These are phyloP conservation scores for Stenoptilia bipunctidactyla DNA, from an alignment of 2,888 invertebrate genomes.

Conservation along the genomic window DNA sequence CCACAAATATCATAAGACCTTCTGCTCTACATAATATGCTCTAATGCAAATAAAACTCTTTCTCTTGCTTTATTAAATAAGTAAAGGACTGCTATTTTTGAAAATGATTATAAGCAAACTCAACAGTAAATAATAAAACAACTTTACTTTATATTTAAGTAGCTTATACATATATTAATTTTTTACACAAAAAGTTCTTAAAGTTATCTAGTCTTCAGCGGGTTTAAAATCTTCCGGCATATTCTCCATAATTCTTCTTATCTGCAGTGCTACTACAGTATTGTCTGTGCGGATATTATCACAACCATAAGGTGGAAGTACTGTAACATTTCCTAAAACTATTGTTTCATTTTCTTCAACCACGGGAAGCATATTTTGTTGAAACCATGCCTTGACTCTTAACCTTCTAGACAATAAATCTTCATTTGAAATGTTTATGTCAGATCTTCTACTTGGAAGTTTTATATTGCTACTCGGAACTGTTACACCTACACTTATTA, in stretches of 20 bases:
- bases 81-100: no score
- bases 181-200: neutral
- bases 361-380: constrained; percentile 39
- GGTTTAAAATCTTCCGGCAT: constrained; percentile 39
- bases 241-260: constrained; percentile 37
- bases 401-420: constrained; percentile 27
- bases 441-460: constrained; percentile 22
- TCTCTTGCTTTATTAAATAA: no score
- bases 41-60: no score
- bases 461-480: constrained; percentile 15
- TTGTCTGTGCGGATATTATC: constrained; percentile 46
- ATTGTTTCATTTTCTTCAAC: constrained; percentile 38
- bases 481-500: constrained; percentile 27
- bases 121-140: no score
- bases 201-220: constrained; percentile 1
- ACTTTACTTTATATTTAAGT: no score
- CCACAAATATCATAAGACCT: no score
- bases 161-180: neutral
- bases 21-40: no score
- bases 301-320: constrained; percentile 41
- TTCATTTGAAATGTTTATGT: constrained; percentile 12
- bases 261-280: constrained; percentile 40
- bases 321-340: constrained; percentile 34
- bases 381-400: constrained; percentile 42
- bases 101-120: no score